A percentile compares a stretch with the other conserved stretches of the same genome.
Evolutionary conservation across 2,888 invertebrate genomes (phyloP).

Genomic region (Baccha elongata): DNA sequence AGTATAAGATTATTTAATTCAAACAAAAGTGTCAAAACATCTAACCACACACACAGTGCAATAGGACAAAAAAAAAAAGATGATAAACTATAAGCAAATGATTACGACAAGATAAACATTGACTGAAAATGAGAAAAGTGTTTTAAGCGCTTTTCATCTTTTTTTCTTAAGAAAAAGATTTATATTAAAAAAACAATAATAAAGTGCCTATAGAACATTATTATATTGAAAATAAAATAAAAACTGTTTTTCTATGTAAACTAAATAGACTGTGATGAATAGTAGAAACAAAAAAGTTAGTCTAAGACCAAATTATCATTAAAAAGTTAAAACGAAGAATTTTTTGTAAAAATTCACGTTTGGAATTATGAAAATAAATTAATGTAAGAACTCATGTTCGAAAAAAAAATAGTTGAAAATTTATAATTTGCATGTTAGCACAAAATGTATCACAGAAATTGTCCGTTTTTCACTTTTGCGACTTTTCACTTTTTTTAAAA

Average conservation of each 20-base stretch:
- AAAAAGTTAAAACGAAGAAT: too few species aligned
- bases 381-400: too few species aligned
- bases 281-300: constrained; percentile 8
- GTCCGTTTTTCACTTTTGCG: too few species aligned
- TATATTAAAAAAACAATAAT: constrained; percentile 19
- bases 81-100: neutral
- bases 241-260: constrained; percentile 34
- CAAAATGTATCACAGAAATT: too few species aligned
- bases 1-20: neutral
- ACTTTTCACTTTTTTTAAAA: too few species aligned
- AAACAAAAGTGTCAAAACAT: neutral
- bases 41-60: constrained; percentile 50
- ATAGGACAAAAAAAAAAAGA: constrained; percentile 39
- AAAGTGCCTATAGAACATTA: constrained; percentile 57
- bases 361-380: too few species aligned
- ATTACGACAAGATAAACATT: constrained; percentile 25
- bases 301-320: neutral
- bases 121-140: constrained; percentile 52
- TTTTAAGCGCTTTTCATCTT: constrained; percentile 25
- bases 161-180: neutral
- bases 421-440: too few species aligned
- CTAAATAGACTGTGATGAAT: constrained; percentile 64
- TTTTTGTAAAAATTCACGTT: too few species aligned
- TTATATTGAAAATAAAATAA: neutral
- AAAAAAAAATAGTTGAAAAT: too few species aligned